Base-by-base conservation (phyloP, 1,140 invertebrate genomes). In the Agrypnia vestita region DNA sequence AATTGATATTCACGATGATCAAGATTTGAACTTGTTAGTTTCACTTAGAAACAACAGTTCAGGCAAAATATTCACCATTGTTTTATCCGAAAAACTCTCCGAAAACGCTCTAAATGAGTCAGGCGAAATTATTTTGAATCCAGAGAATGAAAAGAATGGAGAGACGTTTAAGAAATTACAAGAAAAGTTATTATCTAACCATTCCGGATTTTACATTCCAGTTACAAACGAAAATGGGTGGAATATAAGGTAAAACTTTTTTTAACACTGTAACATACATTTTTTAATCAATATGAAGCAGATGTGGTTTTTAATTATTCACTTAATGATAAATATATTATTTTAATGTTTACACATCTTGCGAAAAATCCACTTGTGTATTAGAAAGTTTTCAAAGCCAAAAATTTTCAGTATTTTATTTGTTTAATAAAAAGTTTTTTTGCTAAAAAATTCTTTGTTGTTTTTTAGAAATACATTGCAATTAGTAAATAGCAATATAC, bases 131-230 rank as follows among this genome's bases (percentile, higher is more conserved):
- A 8, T 76, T 61, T 47, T 79, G 21, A 11, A 74, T 69, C 69
- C 76, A 47, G 43, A 78, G 4, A 67, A 80, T 72, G 46, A 59
- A 12, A 49, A 75, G 6, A 56, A 76, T 61, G 10, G 0, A 11
- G 25, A 11, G 8, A 51, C 72, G 1, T 87, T 88, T 73, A 79
- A 79, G 12, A 83, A 83, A 0, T 19, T 89, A 55, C 87, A 86
- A 81, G 82, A 80, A 53, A 86, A 89, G 74, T 56, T 90, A 78
- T 76, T 88, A 75, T 72, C 86, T 0, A 81, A 86, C 25, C 83
- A 87, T 80, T 84, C 88, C 0, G 85, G 80, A 11, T 89, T 87
- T 84, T 90, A 90, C 73, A 84, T 88, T 71, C 85, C 88, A 0
- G 74, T 86, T 35, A 84, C 85, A 15, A 88, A 89, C 76, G 75